Percentiles rank a stretch among this genome's conserved stretches.
Conservation (phyloP, 1,140 invertebrate species). For the Pinna nobilis region DNA sequence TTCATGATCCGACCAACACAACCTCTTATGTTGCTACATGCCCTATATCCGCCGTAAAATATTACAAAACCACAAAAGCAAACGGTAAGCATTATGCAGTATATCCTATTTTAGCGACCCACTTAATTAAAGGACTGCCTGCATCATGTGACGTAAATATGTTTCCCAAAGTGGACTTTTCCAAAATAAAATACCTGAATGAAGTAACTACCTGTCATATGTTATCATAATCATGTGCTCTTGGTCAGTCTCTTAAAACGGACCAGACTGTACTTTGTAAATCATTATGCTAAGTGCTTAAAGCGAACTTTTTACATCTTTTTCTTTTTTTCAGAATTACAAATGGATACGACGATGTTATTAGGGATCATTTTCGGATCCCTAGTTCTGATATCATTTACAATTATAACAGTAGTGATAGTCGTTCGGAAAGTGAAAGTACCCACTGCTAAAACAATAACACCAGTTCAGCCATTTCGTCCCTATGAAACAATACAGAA, state of each 20-base stretch:
- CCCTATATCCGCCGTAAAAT: background rate
- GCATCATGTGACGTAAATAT: no score
- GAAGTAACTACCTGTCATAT: no score
- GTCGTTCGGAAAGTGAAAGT: conserved; percentile 29
- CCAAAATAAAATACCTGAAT: no score
- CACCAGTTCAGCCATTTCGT: conserved; percentile 26
- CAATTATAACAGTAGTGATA: conserved; percentile 29
- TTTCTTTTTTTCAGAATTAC: conserved; percentile 23
- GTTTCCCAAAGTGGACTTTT: no score
- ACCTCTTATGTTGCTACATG: background rate
- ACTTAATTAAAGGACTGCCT: no score
- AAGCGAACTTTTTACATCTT: no score
- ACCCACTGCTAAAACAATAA: conserved; percentile 26
- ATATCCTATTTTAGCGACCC: no score
- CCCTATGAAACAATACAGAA: conserved; percentile 7
- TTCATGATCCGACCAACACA: conserved; percentile 6
- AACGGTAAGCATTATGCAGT: background rate
- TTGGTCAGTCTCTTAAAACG: no score
- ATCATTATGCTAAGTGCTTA: no score
- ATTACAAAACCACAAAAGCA: conserved; percentile 1
- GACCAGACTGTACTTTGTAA: no score
- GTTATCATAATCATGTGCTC: no score
- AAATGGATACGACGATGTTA: conserved; percentile 24
- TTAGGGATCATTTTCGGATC: conserved; percentile 34
- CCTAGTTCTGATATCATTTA: conserved; percentile 28